These are phyloP conservation scores for Blastobasis lacticolella DNA, from an alignment of 2,888 invertebrate species.

Conservation along the genomic window DNA sequence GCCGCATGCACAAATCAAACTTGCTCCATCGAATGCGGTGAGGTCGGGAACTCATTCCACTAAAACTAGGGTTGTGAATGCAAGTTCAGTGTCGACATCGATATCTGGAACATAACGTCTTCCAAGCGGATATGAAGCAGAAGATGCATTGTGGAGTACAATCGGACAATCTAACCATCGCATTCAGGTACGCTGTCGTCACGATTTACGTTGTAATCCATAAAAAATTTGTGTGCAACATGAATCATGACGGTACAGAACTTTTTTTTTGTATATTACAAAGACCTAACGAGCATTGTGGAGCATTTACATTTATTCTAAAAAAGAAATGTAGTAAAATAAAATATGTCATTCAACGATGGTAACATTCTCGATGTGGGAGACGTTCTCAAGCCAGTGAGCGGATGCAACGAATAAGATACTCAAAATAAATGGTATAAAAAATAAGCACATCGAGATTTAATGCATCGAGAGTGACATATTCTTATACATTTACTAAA, in stretches of 20 bases:
- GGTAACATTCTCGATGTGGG: conserved; percentile 68
- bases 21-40: conserved; percentile 72
- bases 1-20: conserved; percentile 71
- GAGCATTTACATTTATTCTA: conserved; percentile 31
- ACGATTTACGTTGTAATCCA: conserved; percentile 22
- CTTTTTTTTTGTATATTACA: conserved; percentile 51
- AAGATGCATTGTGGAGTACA: conserved; percentile 51
- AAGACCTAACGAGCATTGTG: conserved; percentile 41
- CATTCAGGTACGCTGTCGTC: conserved; percentile 23
- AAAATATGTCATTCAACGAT: conserved; percentile 41
- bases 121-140: conserved; percentile 39
- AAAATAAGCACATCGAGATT: conserved; percentile 66
- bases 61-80: conserved; percentile 65
- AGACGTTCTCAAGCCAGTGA: conserved; percentile 58
- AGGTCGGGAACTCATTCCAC: conserved; percentile 73
- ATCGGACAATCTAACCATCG: conserved; percentile 38
- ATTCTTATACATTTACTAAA: conserved; percentile 5
- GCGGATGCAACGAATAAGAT: conserved; percentile 50
- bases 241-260: conserved; percentile 29
- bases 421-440: conserved; percentile 32
- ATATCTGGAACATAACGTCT: conserved; percentile 40
- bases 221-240: conserved; percentile 8
- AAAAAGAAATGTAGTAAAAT: conserved; percentile 21
- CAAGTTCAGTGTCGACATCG: conserved; percentile 52
- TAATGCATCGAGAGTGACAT: conserved; percentile 54